phyloP scores from a whole-genome alignment of 2,113 vertebrate species.

The Perca schrenkii region DNA sequence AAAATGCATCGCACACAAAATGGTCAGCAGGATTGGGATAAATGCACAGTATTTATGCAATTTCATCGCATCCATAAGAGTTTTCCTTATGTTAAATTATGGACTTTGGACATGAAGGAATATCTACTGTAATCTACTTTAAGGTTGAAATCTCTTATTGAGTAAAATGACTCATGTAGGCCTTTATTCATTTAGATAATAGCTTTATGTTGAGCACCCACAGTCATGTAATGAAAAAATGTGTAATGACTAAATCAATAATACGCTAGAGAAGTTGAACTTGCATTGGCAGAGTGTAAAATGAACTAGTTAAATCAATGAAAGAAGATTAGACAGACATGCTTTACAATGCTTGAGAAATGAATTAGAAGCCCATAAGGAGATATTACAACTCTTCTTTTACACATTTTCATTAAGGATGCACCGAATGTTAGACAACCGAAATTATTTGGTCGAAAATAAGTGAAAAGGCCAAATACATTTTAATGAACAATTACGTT shows the following conservation, averaged over 20 bases:
- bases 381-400: not conserved
- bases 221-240: conserved; percentile 24
- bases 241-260: conserved; percentile 54
- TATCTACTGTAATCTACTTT: not conserved
- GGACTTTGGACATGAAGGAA: not conserved
- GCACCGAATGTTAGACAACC: too few relatives aligned
- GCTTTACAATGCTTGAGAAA: conserved; percentile 21
- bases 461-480: too few relatives aligned
- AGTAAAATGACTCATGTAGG: conserved; percentile 4
- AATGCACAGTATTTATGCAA: not conserved
- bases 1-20: not conserved
- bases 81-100: not conserved
- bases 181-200: not conserved
- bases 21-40: not conserved
- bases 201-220: conserved; percentile 16
- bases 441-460: too few relatives aligned
- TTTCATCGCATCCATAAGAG: not conserved
- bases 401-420: not conserved
- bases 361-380: conserved; percentile 20
- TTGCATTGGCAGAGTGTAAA: conserved; percentile 44
- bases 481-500: too few relatives aligned
- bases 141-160: not conserved
- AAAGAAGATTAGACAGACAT: conserved; percentile 12
- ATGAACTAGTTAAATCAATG: conserved; percentile 46
- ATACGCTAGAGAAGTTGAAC: conserved; percentile 8